Evolutionary conservation across 2,113 vertebrate species (phyloP).

Genomic region (Eubucco bourcierii): DNA sequence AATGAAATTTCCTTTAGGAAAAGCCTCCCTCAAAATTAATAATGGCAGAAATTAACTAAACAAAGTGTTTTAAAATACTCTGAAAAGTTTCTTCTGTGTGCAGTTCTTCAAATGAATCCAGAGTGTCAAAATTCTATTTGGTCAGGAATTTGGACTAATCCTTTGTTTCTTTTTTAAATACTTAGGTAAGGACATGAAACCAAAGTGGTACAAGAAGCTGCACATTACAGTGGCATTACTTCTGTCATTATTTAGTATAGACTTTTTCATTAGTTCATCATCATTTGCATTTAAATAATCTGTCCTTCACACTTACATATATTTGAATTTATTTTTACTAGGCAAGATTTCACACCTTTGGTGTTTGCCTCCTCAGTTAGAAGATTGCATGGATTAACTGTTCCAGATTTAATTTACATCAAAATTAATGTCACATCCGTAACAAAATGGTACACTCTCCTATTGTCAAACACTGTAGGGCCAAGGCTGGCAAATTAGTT

Average conservation of each 20-base stretch:
- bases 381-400: constrained; percentile 45
- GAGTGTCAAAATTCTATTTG: not conserved
- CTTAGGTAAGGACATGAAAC: not conserved
- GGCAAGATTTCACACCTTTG: not conserved
- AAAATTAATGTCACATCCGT: constrained; percentile 76
- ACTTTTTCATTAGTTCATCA: not conserved
- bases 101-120: not conserved
- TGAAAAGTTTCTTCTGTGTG: not conserved
- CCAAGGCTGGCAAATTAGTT: constrained; percentile 79
- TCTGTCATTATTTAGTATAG: not conserved
- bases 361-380: constrained; percentile 22
- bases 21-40: not conserved
- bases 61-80: not conserved
- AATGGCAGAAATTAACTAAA: not conserved
- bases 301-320: not conserved
- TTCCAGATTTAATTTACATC: constrained; percentile 60
- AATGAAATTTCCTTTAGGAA: not conserved
- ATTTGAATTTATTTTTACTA: not conserved
- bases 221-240: not conserved
- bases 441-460: constrained; percentile 74
- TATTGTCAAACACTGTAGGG: constrained; percentile 73
- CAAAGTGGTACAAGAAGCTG: not conserved
- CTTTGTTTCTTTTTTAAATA: not conserved
- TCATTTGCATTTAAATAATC: not conserved
- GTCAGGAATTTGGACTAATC: not conserved